Evolutionary conservation across 2,888 invertebrate genomes (phyloP).

Genomic region (Pammene aurita): DNA sequence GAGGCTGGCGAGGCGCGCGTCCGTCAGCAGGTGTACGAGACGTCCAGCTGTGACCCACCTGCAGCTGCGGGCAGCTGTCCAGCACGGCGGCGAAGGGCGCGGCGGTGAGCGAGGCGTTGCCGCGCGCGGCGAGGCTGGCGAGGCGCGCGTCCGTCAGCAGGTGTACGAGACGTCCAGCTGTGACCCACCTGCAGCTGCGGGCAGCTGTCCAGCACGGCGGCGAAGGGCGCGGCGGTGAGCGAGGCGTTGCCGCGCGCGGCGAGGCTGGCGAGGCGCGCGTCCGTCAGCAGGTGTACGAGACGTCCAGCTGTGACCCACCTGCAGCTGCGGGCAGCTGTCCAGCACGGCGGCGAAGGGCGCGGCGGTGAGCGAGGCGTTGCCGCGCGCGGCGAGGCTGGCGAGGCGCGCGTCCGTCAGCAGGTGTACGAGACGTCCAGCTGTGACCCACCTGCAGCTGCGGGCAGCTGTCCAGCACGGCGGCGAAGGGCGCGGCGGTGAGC

Average conservation of each 20-base stretch:
- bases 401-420: conserved; percentile 45
- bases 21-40: neutral
- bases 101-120: conserved; percentile 59
- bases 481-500: conserved; percentile 59
- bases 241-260: conserved; percentile 60
- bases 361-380: conserved; percentile 59
- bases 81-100: conserved; percentile 57
- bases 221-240: conserved; percentile 59
- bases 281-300: conserved; percentile 3
- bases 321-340: conserved; percentile 55
- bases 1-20: conserved; percentile 47
- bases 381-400: conserved; percentile 53
- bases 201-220: conserved; percentile 55
- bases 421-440: too few relatives aligned
- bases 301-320: conserved; percentile 47
- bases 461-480: conserved; percentile 55
- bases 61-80: conserved; percentile 55
- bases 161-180: conserved; percentile 49
- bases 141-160: conserved; percentile 44
- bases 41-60: conserved; percentile 58
- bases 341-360: conserved; percentile 57
- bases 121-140: conserved; percentile 53
- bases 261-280: conserved; percentile 47
- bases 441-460: conserved; percentile 54
- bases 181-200: conserved; percentile 57